Base-by-base conservation (phyloP, 1,140 invertebrate species). In the Monochamus saltuarius region DNA sequence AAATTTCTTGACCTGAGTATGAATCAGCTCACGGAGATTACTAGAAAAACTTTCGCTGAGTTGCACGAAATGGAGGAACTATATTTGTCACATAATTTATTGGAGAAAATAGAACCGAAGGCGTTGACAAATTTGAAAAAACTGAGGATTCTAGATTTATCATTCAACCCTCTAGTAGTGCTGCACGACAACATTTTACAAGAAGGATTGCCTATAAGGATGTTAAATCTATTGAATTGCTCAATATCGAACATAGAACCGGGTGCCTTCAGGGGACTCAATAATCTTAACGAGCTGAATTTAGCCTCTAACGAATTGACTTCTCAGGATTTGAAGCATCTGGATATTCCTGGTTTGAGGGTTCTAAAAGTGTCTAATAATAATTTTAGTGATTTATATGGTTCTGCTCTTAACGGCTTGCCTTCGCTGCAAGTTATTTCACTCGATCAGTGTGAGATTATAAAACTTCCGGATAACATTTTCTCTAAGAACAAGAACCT, bases 1-100 rank as follows among this genome's bases (percentile, higher is more conserved):
- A 87, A 88, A 67, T 91, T 86, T 69, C 79, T 94, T 50, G 90
- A 93, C 66, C 71, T 93, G 39, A 91, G 89, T 70, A 83, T 84
- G 67, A 94, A 94, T 76, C 82, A 82, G 47, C 70, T 94, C 34
- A 79, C 73, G 52, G 81, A 84, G 64, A 78, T 93, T 56, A 85
- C 81, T 1, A 82, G 83, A 36, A 81, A 82, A 61, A 88, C 86
- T 36, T 90, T 90, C 72, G 81, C 84, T 2, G 87, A 89, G 56
- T 75, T 91, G 38, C 80, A 83, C 67, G 84, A 88, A 67, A 75
- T 89, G 1, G 85, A 87, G 66, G 87, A 89, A 65, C 70, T 89
- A 0, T 82, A 85, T 67, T 68, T 89, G 2, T 80, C 84, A 1
- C 73, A 82, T 42, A 89, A 89, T 69, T 75, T 79, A 2, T 73